Conservation (phyloP, 2,888 invertebrate genomes). For the Leucoptera coffeella region DNA sequence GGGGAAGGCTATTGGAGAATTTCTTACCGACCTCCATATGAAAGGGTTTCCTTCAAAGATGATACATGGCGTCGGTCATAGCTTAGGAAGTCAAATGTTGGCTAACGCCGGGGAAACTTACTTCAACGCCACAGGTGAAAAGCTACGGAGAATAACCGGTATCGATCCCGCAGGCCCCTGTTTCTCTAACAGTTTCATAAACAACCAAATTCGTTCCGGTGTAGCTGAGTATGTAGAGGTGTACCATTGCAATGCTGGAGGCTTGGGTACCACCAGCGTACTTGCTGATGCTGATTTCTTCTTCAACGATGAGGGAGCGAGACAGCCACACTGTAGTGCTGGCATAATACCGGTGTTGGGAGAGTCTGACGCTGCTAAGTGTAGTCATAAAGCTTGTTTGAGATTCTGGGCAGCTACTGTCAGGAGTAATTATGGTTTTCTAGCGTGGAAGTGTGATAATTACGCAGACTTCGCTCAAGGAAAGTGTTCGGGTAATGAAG, state of each 20-base stretch:
- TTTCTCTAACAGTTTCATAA: slow-evolving; percentile 23
- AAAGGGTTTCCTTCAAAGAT: slow-evolving; percentile 22
- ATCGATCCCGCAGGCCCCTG: slow-evolving; percentile 43
- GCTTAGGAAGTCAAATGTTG: slow-evolving; percentile 33
- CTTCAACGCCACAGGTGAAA: slow-evolving; percentile 16
- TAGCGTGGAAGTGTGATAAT: slow-evolving; percentile 25
- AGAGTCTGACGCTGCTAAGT: slow-evolving; percentile 29
- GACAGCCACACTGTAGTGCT: slow-evolving; percentile 49
- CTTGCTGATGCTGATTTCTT: slow-evolving; percentile 54
- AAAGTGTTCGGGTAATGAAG: slow-evolving; percentile 16
- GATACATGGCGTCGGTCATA: slow-evolving; percentile 35
- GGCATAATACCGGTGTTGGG: slow-evolving; percentile 26
- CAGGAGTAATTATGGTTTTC: slow-evolving; percentile 18
- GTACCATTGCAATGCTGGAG: slow-evolving; percentile 55
- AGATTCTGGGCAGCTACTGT: slow-evolving; percentile 28
- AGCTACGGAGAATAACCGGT: slow-evolving; percentile 26
- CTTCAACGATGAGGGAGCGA: slow-evolving; percentile 50
- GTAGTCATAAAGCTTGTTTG: slow-evolving; percentile 30
- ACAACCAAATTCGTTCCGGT: slow-evolving; percentile 41
- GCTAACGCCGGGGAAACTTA: slow-evolving; percentile 25
- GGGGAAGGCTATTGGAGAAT: slow-evolving; percentile 23
- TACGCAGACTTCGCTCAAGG: slow-evolving; percentile 22
- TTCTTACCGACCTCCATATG: slow-evolving; percentile 16
- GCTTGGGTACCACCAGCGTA: slow-evolving; percentile 36
- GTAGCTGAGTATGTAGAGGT: slow-evolving; percentile 56